phyloP scores from a whole-genome alignment of 2,888 invertebrate genomes.

The Actias luna region DNA sequence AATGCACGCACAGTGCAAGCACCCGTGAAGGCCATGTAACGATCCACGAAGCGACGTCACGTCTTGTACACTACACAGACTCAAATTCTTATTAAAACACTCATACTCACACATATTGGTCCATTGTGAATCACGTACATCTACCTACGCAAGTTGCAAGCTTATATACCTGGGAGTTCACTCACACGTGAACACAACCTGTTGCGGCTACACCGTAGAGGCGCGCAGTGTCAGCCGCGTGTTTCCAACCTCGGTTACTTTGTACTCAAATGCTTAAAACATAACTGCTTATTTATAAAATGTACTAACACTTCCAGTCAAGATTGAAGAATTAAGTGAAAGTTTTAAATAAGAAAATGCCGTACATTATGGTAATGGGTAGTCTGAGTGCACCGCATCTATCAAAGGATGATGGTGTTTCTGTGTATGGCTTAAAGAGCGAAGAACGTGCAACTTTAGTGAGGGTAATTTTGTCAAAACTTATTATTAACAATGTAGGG shows the following conservation, averaged over 20 bases:
- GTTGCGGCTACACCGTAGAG: constrained; percentile 37
- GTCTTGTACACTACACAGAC: constrained; percentile 46
- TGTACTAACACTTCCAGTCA: constrained; percentile 49
- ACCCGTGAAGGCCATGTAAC: constrained; percentile 70
- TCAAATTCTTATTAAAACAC: constrained; percentile 33
- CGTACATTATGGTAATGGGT: constrained; percentile 78
- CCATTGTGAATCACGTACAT: constrained; percentile 37
- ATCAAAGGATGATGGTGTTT: constrained; percentile 72
- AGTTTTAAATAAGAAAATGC: constrained; percentile 53
- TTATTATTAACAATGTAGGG: background rate
- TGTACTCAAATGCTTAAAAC: background rate
- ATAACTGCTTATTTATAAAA: constrained; percentile 39
- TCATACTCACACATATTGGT: constrained; percentile 34
- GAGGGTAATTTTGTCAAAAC: constrained; percentile 37
- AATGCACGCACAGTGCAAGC: constrained; percentile 52
- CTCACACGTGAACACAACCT: constrained; percentile 62
- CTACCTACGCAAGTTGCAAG: constrained; percentile 35
- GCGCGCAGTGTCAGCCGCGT: constrained; percentile 41
- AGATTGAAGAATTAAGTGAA: constrained; percentile 28
- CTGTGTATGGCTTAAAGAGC: constrained; percentile 74
- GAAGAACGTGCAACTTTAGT: constrained; percentile 65
- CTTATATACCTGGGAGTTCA: constrained; percentile 57
- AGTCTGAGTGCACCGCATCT: constrained; percentile 70
- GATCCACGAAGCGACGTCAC: constrained; percentile 58
- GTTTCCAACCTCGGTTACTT: constrained; percentile 34